Base-by-base conservation (phyloP, 2,888 invertebrate genomes). In the Microctonus aethiopoides region DNA sequence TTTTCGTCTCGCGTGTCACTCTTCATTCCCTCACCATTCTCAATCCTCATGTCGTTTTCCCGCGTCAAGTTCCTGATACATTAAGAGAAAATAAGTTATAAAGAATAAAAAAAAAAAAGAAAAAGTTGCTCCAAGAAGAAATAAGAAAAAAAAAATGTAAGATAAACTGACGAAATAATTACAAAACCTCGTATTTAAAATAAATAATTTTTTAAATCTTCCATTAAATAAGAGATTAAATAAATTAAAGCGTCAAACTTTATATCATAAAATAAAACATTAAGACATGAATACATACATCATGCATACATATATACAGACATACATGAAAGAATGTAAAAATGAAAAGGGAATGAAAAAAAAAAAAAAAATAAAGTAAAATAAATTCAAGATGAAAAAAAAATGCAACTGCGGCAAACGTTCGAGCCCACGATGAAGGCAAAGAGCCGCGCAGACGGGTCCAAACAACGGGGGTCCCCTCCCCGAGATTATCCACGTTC, bases 401-500 rank as follows among this genome's bases (percentile, higher is more conserved):
- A 54, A 54, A 65, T 56, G 65, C 54, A 65, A 65, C 36, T 65
- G 34, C 24, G 65, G 39, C 39, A 36, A 39, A 36, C 36, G 56
- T 16, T 62, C 46, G 62, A 59, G 34, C 13, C 67, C 71, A 76
- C 72, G 73, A 75, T 72, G 77, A 67, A 75, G 75, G 72, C 76
- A 76, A 77, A 76, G 77, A 77, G 75, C 77, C 76, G 75, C 73
- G 77, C 74, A 78, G 78, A 77, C 78, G 74, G 77, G 66, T 70
- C 77, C 77, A 78, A 80, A 81, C 80, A 80, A 79, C 79, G 77
- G 74, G 74, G 71, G 76, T 76, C 77, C 74, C 70, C 66, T 73
- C 73, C 71, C 74, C 74, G 75, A 75, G 75, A 74, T 76, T 75
- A 73, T 76, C 74, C 75, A 74, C 74, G 81, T 82, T 82, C 80